phyloP scores from a whole-genome alignment of 2,113 vertebrate species.

The Eurystomus gularis region DNA sequence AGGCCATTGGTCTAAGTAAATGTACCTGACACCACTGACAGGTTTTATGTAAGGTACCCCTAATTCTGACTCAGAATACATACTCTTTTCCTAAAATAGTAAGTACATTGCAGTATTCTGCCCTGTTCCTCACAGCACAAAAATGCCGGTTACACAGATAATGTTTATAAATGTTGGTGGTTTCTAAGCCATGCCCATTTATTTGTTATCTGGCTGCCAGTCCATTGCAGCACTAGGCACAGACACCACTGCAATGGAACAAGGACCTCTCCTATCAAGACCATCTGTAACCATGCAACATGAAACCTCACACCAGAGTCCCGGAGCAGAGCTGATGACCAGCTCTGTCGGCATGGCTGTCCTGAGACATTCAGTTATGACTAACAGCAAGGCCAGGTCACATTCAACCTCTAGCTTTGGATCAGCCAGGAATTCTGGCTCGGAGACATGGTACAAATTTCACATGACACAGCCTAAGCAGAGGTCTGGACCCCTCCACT shows the following conservation, averaged over 20 bases:
- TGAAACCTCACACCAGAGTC: neutral
- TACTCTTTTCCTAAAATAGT: neutral
- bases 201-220: neutral
- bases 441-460: fast-evolving
- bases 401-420: neutral
- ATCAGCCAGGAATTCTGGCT: neutral
- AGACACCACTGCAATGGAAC: neutral
- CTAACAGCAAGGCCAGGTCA: neutral
- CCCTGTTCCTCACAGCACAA: neutral
- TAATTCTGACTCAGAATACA: neutral
- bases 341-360: neutral
- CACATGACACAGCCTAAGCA: neutral
- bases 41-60: neutral
- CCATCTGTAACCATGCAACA: neutral
- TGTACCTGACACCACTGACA: neutral
- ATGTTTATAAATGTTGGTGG: fast-evolving
- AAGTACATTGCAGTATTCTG: neutral
- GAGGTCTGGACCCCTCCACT: neutral
- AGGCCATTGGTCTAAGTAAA: neutral
- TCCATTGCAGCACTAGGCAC: neutral
- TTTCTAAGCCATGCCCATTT: neutral
- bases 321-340: neutral
- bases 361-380: neutral
- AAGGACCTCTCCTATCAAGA: neutral
- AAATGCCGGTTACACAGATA: neutral